phyloP scores from a whole-genome alignment of 2,113 vertebrate species.

The Theristicus caerulescens region DNA sequence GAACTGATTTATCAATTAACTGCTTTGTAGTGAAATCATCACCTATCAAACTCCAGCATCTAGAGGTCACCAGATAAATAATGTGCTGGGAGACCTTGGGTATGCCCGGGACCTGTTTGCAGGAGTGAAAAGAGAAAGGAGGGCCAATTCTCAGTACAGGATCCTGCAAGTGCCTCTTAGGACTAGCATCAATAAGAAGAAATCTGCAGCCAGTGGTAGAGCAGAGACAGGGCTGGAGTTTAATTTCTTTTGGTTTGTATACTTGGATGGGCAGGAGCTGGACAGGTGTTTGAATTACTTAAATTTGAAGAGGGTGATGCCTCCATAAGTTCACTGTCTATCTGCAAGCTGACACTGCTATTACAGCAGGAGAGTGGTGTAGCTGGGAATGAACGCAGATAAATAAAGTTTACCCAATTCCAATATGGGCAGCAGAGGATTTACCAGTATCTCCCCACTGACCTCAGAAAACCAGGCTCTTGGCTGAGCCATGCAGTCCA shows the following conservation, averaged over 20 bases:
- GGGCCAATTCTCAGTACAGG: not conserved
- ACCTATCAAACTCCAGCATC: constrained; percentile 54
- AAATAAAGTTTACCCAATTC: not conserved
- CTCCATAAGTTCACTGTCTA: not conserved
- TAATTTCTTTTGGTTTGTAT: not conserved
- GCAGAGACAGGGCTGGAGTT: not conserved
- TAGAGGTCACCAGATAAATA: constrained; percentile 54
- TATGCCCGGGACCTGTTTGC: constrained; percentile 1
- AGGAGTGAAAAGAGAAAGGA: not conserved
- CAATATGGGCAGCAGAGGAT: not conserved
- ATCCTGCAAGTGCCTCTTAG: not conserved
- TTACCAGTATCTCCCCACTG: not conserved
- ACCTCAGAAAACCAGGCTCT: not conserved
- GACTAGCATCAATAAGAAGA: not conserved
- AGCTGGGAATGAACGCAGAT: not conserved
- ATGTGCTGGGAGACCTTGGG: constrained; percentile 35
- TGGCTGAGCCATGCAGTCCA: not conserved
- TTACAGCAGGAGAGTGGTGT: not conserved
- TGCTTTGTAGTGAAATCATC: constrained; percentile 67
- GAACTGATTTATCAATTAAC: constrained; percentile 45
- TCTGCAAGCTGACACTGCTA: not conserved
- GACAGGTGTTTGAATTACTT: not conserved
- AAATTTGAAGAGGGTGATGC: not conserved
- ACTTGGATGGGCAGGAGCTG: not conserved
- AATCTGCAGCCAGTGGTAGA: not conserved